phyloP scores from a whole-genome alignment of 2,797 vertebrate species.

The Balearica regulorum region DNA sequence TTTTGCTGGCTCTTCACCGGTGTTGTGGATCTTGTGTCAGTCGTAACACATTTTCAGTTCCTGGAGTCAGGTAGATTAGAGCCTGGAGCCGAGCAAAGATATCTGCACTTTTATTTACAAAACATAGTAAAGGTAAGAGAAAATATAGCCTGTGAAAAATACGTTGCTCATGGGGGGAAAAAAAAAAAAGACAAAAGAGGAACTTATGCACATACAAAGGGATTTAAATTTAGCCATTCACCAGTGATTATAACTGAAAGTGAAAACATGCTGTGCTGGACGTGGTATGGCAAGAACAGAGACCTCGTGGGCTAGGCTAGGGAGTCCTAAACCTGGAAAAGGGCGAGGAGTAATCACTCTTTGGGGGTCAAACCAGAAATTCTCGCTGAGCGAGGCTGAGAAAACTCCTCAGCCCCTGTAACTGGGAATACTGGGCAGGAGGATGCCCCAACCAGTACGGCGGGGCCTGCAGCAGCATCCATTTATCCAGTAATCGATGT shows the following conservation, averaged over 20 bases:
- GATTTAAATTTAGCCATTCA: neutral
- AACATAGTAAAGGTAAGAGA: too few species aligned
- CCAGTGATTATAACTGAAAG: neutral
- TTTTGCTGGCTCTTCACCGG: neutral
- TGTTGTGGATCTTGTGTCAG: too few species aligned
- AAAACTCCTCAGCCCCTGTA: neutral
- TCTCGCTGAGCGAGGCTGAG: neutral
- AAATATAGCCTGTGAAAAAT: neutral
- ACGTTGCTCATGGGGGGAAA: neutral
- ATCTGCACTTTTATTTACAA: neutral
- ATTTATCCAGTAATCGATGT: neutral
- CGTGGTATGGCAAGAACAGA: neutral
- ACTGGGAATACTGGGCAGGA: neutral
- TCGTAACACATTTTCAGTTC: too few species aligned
- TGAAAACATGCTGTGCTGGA: neutral
- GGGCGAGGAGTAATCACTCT: neutral
- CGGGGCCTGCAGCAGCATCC: neutral
- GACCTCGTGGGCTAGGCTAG: neutral
- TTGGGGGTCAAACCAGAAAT: neutral
- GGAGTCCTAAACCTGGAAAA: neutral
- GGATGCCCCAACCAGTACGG: fast-evolving
- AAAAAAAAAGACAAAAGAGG: neutral
- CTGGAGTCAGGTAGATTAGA: neutral
- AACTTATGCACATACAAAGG: neutral
- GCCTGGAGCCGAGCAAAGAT: neutral